Evolutionary conservation across 53 echinoderm and acorn worm genomes (phyloP), one percentile per base, ranked within the genome.

Genomic region (Zoroaster sp.): DNA sequence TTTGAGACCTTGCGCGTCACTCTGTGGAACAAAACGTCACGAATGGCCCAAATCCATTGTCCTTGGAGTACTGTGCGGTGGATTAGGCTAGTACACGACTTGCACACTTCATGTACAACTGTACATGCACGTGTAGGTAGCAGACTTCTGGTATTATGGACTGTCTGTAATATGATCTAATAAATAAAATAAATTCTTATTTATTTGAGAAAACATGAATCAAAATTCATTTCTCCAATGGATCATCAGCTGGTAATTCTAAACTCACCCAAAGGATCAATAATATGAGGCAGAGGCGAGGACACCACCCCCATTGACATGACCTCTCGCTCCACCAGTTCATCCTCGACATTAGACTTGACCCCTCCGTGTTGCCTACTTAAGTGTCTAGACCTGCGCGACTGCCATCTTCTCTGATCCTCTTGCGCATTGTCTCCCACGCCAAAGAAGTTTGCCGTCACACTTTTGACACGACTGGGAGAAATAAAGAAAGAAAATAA

Each of bases 381-480:
- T 76, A 98, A 82, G 71, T 95, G 92, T 68, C 98, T 87, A 11
- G 95, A 94, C 35, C 94, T 92, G 59, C 95, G 69, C 7, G 90
- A 77, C 51, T 94, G 89, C 98, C 98, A 98, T 83, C 88, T 89
- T 45, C 52, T 78, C 69, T 95, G 95, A 55, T 98, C 98, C 44
- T 94, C 87, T 55, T 95, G 72, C 66, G 93, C 94, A 79, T 98
- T 95, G 86, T 98, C 98, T 17, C 98, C 98, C 2, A 98, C 90
- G 18, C 98, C 98, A 76, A 98, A 98, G 92, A 98, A 98, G 73
- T 95, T 95, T 32, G 94, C 94, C 6, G 98, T 95, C 86, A 92
- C 94, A 37, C 94, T 96, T 87, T 91, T 92, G 43, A 98, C 77
- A 43, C 95, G 95, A 78, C 98, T 98, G 93, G 38, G 32, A 92